Evolutionary conservation across 1,140 invertebrate species (phyloP).

Genomic region (Drosophila setifemur): DNA sequence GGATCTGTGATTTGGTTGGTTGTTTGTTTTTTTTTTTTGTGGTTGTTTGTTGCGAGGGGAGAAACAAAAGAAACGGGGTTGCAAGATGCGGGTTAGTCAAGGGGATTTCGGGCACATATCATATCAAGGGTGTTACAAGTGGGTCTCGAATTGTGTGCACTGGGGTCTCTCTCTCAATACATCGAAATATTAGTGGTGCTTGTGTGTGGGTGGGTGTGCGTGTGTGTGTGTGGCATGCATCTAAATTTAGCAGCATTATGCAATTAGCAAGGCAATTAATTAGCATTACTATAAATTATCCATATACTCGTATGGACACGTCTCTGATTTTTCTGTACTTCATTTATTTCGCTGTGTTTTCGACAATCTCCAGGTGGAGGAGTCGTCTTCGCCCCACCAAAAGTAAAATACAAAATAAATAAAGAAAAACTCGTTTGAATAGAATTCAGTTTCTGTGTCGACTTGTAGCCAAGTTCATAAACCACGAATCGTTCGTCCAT

Average conservation of each 20-base stretch:
- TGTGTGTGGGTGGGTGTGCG: constrained; percentile 9
- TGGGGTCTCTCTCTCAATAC: constrained; percentile 28
- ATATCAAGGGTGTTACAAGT: background rate
- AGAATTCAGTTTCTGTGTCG: constrained; percentile 25
- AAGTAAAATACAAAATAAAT: background rate
- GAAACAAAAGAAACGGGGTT: constrained; percentile 32
- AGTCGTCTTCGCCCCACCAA: background rate
- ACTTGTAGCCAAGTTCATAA: constrained; percentile 57
- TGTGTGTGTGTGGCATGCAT: constrained; percentile 51
- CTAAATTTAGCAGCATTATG: constrained; percentile 57
- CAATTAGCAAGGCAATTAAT: constrained; percentile 66
- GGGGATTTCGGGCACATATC: constrained; percentile 7
- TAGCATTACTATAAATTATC: constrained; percentile 54
- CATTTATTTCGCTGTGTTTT: constrained; percentile 16
- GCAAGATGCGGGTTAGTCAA: constrained; percentile 40
- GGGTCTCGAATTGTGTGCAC: constrained; percentile 7
- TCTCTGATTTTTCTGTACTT: background rate
- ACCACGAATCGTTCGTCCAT: constrained; percentile 66
- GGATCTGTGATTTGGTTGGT: constrained; percentile 49
- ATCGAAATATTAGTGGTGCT: background rate
- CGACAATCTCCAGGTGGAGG: constrained; percentile 4
- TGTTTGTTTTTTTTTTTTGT: too few species aligned
- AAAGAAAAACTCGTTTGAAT: constrained; percentile 24
- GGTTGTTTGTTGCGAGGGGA: too few species aligned
- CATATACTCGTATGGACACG: background rate